Evolutionary conservation across 2,888 invertebrate species (phyloP), one percentile per base, ranked within the genome.

Genomic region (Ormyrus thymus): DNA sequence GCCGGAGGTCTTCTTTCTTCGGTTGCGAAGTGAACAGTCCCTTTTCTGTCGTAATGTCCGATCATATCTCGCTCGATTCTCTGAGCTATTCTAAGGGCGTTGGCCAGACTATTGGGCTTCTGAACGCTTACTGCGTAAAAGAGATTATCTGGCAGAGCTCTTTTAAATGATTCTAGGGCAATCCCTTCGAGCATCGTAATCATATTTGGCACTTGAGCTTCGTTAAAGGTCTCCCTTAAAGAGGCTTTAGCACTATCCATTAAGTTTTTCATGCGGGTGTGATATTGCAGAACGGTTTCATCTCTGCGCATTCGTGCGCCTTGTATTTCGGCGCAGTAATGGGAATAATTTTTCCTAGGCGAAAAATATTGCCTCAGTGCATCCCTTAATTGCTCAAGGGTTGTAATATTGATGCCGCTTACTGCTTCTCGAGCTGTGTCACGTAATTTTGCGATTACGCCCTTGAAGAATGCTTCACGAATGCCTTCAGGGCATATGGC

Each of bases 401-500:
- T n/a, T n/a, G n/a, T n/a, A n/a, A n/a, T n/a, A n/a, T n/a, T n/a
- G n/a, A n/a, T n/a, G n/a, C n/a, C n/a, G n/a, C n/a, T n/a, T n/a
- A n/a, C n/a, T n/a, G n/a, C n/a, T n/a, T n/a, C n/a, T n/a, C n/a
- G n/a, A n/a, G n/a, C n/a, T n/a, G n/a, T n/a, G n/a, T n/a, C n/a
- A n/a, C n/a, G 50, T 11, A 71, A 11, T 56, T 65, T 73, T 46
- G 73, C 65, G 11, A 55, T 1, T 2, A 79, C 72, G 1, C 72
- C 68, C 45, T 76, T 76, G 7, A 71, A 71, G 15, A 71, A 76
- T 8, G 76, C 43, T 6, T 69, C 53, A 2, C 58, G n/a, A 29
- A 79, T 59, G 29, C 58, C 71, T 11, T 56, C 61, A 0, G 75
- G 75, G 4, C 70, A 11, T 29, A 71, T 55, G 8, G 10, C 65